phyloP scores from a whole-genome alignment of 2,113 vertebrate species.

The Morone chrysops region DNA sequence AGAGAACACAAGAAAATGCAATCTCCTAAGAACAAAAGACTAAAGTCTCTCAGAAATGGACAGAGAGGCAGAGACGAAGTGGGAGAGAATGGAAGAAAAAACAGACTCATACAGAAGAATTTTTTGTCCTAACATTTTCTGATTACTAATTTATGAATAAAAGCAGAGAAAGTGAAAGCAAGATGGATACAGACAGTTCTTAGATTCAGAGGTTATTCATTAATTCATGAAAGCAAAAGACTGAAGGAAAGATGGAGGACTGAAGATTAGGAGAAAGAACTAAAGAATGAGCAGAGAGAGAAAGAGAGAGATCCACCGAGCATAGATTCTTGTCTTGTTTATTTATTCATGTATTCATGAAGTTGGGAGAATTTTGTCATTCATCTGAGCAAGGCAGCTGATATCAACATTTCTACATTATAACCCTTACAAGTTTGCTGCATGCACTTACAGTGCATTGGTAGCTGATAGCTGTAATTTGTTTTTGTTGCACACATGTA shows the following conservation, averaged over 20 bases:
- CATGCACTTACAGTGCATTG: conserved; percentile 38
- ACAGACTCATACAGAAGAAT: conserved; percentile 37
- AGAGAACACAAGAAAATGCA: conserved; percentile 48
- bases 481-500: conserved; percentile 19
- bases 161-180: conserved; percentile 65
- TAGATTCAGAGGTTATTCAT: conserved; percentile 74
- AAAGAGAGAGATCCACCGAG: conserved; percentile 54
- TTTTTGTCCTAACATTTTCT: conserved; percentile 74
- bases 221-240: conserved; percentile 82
- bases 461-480: conserved; percentile 44
- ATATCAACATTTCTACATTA: conserved; percentile 71
- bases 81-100: conserved; percentile 35
- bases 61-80: conserved; percentile 30
- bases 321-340: conserved; percentile 68
- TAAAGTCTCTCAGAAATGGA: conserved; percentile 53
- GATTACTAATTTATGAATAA: conserved; percentile 80
- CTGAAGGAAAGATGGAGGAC: conserved; percentile 58
- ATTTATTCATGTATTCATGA: conserved; percentile 81
- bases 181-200: conserved; percentile 72
- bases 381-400: conserved; percentile 67
- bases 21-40: conserved; percentile 56
- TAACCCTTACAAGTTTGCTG: conserved; percentile 56
- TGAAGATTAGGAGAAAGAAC: conserved; percentile 65
- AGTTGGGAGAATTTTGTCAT: conserved; percentile 73
- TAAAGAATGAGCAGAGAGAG: conserved; percentile 61